A percentile compares a stretch with the other conserved stretches of the same genome.
Evolutionary conservation across 1,140 invertebrate genomes (phyloP).

Genomic region (Chymomyza costata): DNA sequence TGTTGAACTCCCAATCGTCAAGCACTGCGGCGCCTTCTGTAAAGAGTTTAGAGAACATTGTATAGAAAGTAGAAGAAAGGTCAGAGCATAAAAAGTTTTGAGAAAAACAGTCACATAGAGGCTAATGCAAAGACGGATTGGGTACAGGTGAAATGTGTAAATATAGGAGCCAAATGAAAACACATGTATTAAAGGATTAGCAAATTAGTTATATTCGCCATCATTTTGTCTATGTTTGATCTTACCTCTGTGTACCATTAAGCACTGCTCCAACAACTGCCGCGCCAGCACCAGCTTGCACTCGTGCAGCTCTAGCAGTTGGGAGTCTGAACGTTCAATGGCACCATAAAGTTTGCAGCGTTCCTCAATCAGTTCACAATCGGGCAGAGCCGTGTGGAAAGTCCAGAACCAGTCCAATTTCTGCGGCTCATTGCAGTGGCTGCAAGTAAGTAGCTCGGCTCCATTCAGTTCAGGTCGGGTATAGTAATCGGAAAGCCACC

Average conservation of each 20-base stretch:
- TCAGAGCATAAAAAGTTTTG: background rate
- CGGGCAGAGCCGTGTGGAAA: conserved; percentile 42
- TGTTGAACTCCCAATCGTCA: conserved; percentile 61
- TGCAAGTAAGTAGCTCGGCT: conserved; percentile 48
- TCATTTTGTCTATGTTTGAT: conserved; percentile 3
- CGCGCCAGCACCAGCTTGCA: conserved; percentile 49
- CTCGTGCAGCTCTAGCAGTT: conserved; percentile 53
- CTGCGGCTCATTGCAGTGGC: conserved; percentile 43
- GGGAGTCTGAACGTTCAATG: conserved; percentile 44
- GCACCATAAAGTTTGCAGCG: conserved; percentile 58
- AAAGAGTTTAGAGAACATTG: background rate
- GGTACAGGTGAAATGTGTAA: conserved; percentile 1
- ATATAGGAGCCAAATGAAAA: background rate
- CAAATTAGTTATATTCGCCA: too few relatives aligned
- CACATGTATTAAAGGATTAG: background rate
- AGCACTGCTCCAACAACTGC: conserved; percentile 49
- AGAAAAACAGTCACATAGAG: background rate
- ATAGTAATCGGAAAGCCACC: conserved; percentile 55
- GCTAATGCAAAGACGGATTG: background rate
- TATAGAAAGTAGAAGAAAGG: background rate
- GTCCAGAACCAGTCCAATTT: conserved; percentile 61
- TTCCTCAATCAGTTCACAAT: conserved; percentile 55
- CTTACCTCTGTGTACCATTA: conserved; percentile 55
- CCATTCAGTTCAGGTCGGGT: conserved; percentile 46
- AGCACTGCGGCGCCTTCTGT: conserved; percentile 37